Base-by-base conservation (phyloP, 2,888 invertebrate species). In the Agriopis leucophaearia region DNA sequence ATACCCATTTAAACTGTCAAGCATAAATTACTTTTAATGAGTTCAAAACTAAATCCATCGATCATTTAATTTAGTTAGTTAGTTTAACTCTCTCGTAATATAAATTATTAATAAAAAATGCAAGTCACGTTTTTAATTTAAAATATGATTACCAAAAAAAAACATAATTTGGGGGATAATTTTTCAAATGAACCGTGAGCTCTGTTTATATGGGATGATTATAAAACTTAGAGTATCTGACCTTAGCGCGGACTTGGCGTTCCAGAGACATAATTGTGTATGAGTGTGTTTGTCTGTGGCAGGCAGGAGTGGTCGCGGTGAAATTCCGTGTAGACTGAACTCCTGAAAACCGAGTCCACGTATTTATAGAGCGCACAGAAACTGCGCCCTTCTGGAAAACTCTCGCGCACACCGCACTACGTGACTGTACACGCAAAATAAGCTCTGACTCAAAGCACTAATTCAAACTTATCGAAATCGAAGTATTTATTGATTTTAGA, bases 171-270 rank as follows among this genome's bases (percentile, higher is more conserved):
- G 45, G 8, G 35, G 27, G n/a, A 38, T 13, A 13, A 45, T 36
- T 38, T 48, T 36, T 1, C 8, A 8, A 48, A 58, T 38, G 38
- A 48, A 48, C 47, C 16, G 38, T 58, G 42, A 42, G 4, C 36
- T 44, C 44, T 51, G 42, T 38, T 47, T 35, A 59, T 58, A 38
- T 54, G 18, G 3, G 27, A 35, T 16, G 42, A 38, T 35, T 40
- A 56, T 50, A 70, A 74, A 69, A 16, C 16, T 18, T 42, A 42
- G 48, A 48, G 50, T 66, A 16, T 64, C 94, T 94, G 91, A 98
- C 97, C 97, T 98, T 98, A 89, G 96, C 96, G 90, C 97, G 96
- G 94, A 98, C 97, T 96, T 97, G 97, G 94, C 98, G 97, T 96
- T 98, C 97, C 93, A 98, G 96, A 96, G 98, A 97, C 98, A 98